These are phyloP conservation scores for Rallus limicola DNA, from an alignment of 2,113 vertebrate genomes.

Conservation along the genomic window DNA sequence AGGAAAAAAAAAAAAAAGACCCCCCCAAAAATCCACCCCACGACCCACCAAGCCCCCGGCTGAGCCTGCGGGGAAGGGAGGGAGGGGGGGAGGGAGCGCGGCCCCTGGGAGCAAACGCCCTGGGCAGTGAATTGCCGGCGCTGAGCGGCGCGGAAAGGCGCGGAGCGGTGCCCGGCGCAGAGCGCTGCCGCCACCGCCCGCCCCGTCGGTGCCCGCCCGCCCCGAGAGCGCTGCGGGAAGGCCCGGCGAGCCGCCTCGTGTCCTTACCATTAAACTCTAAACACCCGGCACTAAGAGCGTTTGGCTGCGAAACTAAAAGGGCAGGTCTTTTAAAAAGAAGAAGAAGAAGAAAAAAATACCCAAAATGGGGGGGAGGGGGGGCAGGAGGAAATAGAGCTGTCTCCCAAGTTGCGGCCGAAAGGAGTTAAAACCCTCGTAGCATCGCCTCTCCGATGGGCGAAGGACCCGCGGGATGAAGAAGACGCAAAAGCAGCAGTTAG, in stretches of 20 bases:
- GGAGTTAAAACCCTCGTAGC: constrained; percentile 69
- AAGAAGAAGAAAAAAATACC: neutral
- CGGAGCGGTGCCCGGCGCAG: neutral
- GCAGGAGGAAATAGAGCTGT: neutral
- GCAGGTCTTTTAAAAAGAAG: neutral
- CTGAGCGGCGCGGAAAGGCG: neutral
- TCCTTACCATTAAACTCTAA: constrained; percentile 69
- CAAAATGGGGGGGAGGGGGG: neutral
- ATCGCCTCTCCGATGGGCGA: constrained; percentile 57
- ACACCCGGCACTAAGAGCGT: constrained; percentile 55
- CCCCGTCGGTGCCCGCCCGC: neutral
- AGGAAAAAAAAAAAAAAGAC: neutral
- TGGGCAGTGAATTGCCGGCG: neutral
- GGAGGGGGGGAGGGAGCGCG: neutral
- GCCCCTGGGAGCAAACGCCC: neutral
- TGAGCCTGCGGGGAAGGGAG: neutral
- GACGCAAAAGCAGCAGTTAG: constrained; percentile 51
- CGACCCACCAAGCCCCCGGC: neutral
- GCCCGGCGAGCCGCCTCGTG: neutral
- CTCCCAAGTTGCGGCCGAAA: constrained; percentile 61
- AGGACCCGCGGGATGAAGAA: constrained; percentile 45
- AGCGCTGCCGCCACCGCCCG: neutral
- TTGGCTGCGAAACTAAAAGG: constrained; percentile 43
- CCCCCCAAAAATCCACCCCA: neutral
- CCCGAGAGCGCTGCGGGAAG: neutral